Percentiles rank a stretch among this genome's conserved stretches.
Conservation (phyloP, 2,113 vertebrate species). For the Rissa tridactyla region DNA sequence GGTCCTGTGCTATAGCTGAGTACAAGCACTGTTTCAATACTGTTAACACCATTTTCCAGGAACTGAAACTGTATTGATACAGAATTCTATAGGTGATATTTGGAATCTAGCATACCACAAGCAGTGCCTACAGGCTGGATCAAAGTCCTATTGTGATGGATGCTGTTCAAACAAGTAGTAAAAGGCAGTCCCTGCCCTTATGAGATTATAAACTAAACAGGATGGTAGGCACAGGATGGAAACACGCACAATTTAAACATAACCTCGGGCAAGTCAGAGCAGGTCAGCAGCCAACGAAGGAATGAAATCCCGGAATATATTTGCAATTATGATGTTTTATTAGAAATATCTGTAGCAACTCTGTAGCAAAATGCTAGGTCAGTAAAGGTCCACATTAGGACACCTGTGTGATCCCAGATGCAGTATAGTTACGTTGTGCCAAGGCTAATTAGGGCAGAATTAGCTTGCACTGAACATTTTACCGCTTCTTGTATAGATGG, state of each 20-base stretch:
- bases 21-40: background rate
- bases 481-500: background rate
- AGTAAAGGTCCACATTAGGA: background rate
- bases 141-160: slow-evolving; percentile 27
- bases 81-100: background rate
- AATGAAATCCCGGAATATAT: background rate
- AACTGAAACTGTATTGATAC: background rate
- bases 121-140: background rate
- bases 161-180: slow-evolving; percentile 49
- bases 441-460: background rate
- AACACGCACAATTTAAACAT: background rate
- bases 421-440: background rate
- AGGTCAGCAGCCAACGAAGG: background rate
- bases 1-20: background rate
- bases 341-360: background rate
- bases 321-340: background rate
- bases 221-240: background rate
- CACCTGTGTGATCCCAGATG: background rate
- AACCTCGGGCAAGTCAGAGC: slow-evolving; percentile 23
- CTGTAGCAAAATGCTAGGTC: background rate
- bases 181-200: slow-evolving; percentile 27
- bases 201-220: background rate
- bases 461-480: background rate
- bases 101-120: background rate
- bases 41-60: background rate